Evolutionary conservation across 2,888 invertebrate species (phyloP), one percentile per base, ranked within the genome.

Genomic region (Oxyteleia sp.): DNA sequence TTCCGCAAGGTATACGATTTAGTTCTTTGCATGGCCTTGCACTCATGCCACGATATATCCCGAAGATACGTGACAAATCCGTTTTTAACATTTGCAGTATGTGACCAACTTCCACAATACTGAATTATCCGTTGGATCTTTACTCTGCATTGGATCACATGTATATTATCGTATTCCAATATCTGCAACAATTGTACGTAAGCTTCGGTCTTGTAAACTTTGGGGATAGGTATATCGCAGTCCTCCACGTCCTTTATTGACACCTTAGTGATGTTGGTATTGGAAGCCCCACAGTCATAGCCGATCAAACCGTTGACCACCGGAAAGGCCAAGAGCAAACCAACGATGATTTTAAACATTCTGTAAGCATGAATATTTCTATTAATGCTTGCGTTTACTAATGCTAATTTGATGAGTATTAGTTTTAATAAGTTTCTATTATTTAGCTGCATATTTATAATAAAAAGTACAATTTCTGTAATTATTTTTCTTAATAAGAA

Each of bases 81-180:
- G 0, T 85, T 64, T 2, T 16, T 1, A 0, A 71, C 64, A 0
- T 51, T 5, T 0, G 80, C 75, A 0, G 45, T 23, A n/a, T 87
- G 84, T 0, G 83, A 84, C 41, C 64, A 59, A 79, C 79, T 78
- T 0, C 84, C 79, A 45, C 87, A 87, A 18, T 43, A 18, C 1
- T 43, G 1, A 5, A 43, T 11, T 1, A 16, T 0, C 2, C 43
- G 1, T 7, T 43, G 43, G 2, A 43, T 7, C 10, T 16, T 16
- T 16, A 43, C 11, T 16, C 16, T 15, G 7, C 43, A 43, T 16
- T 43, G 43, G 11, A 8, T 16, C 16, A 43, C 8, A 15, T 15
- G 43, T 3, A 15, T 8, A 1, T 43, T 16, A 7, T 11, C 43
- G 7, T 43, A 43, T 1, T 43, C 43, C 16, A 16, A 16, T 8